Percentiles rank a stretch among this genome's conserved stretches.
These are phyloP conservation scores for Ceratina australensis DNA, from an alignment of 1,140 invertebrate species.

Conservation along the genomic window DNA sequence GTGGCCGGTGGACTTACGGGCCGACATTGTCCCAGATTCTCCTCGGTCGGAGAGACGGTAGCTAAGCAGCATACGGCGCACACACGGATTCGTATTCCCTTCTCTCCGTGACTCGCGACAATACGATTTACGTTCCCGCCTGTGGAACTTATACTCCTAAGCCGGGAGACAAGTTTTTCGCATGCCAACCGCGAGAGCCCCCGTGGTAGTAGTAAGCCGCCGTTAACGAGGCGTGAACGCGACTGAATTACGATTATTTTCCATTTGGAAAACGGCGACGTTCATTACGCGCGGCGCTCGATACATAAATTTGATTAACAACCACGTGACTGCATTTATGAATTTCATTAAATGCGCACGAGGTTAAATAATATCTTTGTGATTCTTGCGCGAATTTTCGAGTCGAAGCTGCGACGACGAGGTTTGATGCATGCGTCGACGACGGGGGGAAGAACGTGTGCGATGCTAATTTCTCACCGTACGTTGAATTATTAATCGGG, in stretches of 20 bases:
- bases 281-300: no score
- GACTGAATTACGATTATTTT: constrained; percentile 41
- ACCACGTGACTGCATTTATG: no score
- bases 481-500: constrained; percentile 56
- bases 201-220: no score
- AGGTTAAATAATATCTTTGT: no score
- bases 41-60: no score
- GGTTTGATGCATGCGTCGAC: background rate
- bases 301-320: no score
- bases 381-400: no score
- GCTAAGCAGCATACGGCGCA: constrained; percentile 26
- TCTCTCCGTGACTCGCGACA: constrained; percentile 51
- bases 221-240: constrained; percentile 41
- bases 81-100: constrained; percentile 51
- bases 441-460: background rate
- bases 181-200: no score
- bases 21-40: constrained; percentile 66
- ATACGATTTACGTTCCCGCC: constrained; percentile 33
- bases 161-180: constrained; percentile 6
- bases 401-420: no score
- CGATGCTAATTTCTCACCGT: constrained; percentile 43
- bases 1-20: constrained; percentile 57
- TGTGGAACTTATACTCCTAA: no score
- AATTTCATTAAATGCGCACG: no score
- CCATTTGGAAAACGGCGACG: background rate